Evolutionary conservation across 2,113 vertebrate species (phyloP), one percentile per base, ranked within the genome.

Genomic region (Ictalurus furcatus): DNA sequence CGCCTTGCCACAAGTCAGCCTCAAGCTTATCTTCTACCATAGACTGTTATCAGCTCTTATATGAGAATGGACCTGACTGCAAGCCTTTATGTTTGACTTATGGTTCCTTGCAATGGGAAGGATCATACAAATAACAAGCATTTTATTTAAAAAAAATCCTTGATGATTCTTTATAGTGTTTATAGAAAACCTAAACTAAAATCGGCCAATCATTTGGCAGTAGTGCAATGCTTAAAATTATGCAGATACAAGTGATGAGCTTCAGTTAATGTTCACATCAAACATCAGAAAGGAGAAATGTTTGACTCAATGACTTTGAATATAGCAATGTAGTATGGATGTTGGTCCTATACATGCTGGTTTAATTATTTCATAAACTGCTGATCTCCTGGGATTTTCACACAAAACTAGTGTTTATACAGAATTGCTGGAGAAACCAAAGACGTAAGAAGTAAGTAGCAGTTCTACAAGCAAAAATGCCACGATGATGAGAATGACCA

Each of bases 1-100:
- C 52, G 52, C 69, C 67, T 73, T 52, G n/a, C 86, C 76, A 87
- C 71, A 86, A 79, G 37, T 83, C 76, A 76, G 82, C 78, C 37
- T 34, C 40, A 40, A 85, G 71, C 63, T 89, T 69, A 79, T 61
- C 30, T 83, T 69, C 34, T 40, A 30, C 28, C 52, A 11, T 17
- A 81, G 52, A 81, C 52, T 54, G 76, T 54, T 79, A 79, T 79
- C 76, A 79, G 76, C 76, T 79, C 44, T 54, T 52, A 25, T 25
- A n/a, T 52, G 25, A 79, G 25, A n/a, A 16, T 44, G n/a, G 48
- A 34, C 78, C 52, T 56, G 28, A 52, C 34, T 67, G 28, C 25
- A 65, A 81, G 12, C 7, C 28, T 4, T 81, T 67, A 37, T 44
- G n/a, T 84, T 40, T 84, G 12, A 67, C 65, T 85, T 25, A 74